Conservation (phyloP, 2,888 invertebrate genomes). For the Nemurella pictetii region DNA sequence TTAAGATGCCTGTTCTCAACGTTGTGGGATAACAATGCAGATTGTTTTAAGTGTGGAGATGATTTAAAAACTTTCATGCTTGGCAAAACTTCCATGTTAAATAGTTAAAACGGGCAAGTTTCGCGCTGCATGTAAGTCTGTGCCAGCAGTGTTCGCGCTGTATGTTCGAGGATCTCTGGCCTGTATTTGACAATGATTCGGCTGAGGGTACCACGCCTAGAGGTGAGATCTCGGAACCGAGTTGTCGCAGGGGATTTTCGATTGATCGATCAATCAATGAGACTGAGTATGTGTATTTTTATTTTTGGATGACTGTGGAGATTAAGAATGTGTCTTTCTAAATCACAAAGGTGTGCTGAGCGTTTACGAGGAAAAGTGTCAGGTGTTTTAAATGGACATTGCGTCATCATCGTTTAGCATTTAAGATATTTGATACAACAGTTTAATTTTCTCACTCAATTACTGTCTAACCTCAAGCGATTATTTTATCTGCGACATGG, state of each 20-base stretch:
- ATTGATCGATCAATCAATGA: background rate
- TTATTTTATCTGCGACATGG: background rate
- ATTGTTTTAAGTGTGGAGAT: no score
- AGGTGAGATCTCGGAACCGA: background rate
- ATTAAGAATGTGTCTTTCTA: background rate
- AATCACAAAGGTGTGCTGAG: background rate
- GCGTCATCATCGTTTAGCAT: background rate
- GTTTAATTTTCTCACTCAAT: constrained; percentile 5
- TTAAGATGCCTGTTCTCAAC: background rate
- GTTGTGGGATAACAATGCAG: background rate
- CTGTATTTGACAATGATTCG: background rate
- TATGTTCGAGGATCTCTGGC: background rate
- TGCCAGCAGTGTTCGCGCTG: background rate
- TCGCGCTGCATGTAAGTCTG: background rate
- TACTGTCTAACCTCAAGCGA: constrained; percentile 2
- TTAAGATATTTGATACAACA: background rate
- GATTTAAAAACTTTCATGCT: background rate
- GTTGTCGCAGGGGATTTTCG: background rate
- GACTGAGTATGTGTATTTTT: background rate
- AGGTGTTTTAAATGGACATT: background rate
- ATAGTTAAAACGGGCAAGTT: background rate
- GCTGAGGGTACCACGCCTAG: background rate
- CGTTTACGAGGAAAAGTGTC: background rate
- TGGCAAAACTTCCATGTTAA: background rate
- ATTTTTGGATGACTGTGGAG: background rate